Evolutionary conservation across 2,113 vertebrate genomes (phyloP), one percentile per base, ranked within the genome.

Genomic region (Hiodon alosoides): DNA sequence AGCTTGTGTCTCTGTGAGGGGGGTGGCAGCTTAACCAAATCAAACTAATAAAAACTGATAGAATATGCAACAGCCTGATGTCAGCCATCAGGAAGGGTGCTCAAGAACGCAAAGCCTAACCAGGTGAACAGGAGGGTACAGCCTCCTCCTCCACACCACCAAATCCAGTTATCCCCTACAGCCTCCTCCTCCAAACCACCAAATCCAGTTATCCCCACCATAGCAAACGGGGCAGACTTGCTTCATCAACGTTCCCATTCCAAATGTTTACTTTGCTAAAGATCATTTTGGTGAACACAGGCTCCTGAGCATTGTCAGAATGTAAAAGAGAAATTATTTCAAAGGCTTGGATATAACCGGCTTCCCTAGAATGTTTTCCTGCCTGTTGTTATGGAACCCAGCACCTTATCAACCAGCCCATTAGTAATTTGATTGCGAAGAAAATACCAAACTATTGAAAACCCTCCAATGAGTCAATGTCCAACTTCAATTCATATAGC

Each of bases 371-470:
- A 72, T 54, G 61, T 53, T 69, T 75, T 55, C 31, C 16, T 66
- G 53, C 5, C 16, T 1, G 73, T 82, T 80, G 47, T 73, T 64
- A 78, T 77, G 73, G 77, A 78, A 0, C 7, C 59, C 48, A 52
- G 75, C 73, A 78, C 67, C 70, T 31, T 31, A 31, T 31, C 31
- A 31, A 31, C 31, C 31, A 31, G 31, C 31, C 31, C 31, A 31
- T 31, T 31, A 31, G 31, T 31, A 31, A 31, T 31, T 31, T 31
- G 31, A 31, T 31, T 31, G 31, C 31, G 31, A 31, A 31, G 31
- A 31, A 31, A 31, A 31, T 31, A 31, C 31, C 31, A 31, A 31
- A 31, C 31, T 31, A 31, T 31, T 31, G 31, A 31, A 31, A 31
- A 31, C 31, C 31, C 31, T 31, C 31, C 31, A 31, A 31, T 31